A percentile compares a stretch with the other conserved stretches of the same genome.
These are phyloP conservation scores for Myotis vivesi DNA, from an alignment of 2,797 vertebrate species.

Conservation along the genomic window DNA sequence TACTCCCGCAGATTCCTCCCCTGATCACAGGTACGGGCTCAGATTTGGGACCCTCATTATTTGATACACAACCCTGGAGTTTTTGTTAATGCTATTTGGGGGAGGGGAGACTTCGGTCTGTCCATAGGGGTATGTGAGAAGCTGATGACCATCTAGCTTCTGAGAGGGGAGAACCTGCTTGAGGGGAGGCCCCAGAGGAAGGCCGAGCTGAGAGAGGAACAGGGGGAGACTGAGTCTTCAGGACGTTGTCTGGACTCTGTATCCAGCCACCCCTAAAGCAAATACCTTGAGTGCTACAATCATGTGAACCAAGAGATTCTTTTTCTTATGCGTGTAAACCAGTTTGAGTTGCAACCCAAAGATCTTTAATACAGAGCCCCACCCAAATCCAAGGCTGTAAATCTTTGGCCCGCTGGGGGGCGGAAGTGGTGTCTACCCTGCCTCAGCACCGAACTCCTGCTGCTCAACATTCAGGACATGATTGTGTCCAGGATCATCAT, in stretches of 20 bases:
- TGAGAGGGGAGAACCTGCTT: background rate
- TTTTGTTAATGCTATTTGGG: background rate
- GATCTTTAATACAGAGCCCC: background rate
- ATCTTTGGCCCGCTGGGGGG: background rate
- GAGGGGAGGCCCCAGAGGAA: background rate
- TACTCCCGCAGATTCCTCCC: background rate
- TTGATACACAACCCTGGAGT: background rate
- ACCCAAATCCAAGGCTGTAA: background rate
- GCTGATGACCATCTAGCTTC: background rate
- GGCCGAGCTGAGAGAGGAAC: background rate
- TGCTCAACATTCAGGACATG: background rate
- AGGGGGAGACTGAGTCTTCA: background rate
- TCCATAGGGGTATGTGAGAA: background rate
- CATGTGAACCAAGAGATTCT: background rate
- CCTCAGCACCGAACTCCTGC: background rate
- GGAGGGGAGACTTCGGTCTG: background rate
- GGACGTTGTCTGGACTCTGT: background rate
- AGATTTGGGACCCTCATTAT: background rate
- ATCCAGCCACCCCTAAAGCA: background rate
- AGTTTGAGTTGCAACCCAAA: background rate
- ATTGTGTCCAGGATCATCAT: background rate
- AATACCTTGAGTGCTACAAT: background rate
- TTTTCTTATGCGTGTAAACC: background rate
- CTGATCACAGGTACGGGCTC: background rate
- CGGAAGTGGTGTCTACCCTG: too few relatives aligned